Base-by-base conservation (phyloP, 2,888 invertebrate species). In the Zaprionus lineosus region DNA sequence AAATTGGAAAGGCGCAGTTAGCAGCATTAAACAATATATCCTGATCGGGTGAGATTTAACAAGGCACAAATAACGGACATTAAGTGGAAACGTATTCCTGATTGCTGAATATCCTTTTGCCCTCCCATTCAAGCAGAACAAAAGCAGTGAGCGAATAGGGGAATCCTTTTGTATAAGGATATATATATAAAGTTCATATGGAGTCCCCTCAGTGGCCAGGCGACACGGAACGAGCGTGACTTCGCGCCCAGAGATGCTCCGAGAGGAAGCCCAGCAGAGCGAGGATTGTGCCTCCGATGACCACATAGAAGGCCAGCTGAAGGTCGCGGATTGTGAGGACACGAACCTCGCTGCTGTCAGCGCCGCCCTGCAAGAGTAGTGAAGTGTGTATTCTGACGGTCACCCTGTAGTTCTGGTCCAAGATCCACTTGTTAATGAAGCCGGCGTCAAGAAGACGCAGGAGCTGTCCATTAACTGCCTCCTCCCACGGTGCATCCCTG, bases 241-340 rank as follows among this genome's bases (percentile, higher is more conserved):
- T 12, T 14, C 47, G 19, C 6, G 8, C 31, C 18, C 57, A 58
- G 4, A 19, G 28, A 3, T 63, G 77, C 44, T 89, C 89, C 1
- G 39, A 28, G 0, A 76, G 8, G 2, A 89, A 66, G 2, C 74
- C 61, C 0, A 87, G 2, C 2, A 52, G 36, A 2, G 68, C 79
- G 3, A 88, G 8, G 0, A 82, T 4, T 16, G 79, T 88, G 2
- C 90, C 91, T 18, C 79, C 44, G 3, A 87, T 11, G 3, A 90
- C 64, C 7, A 90, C 87, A 60, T 88, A 88, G 73, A 90, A 91
- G 19, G 90, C 79, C 46, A 90, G 67, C 56, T 91, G 89, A 5
- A 91, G 77, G 63, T 91, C 90, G 0, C 40, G 60, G 26, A 90
- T 63, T 7, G 88, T 88, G 1, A 90, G 71, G 9, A 88, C 74